Conservation (phyloP, 2,888 invertebrate species). For the Drosophila fungiperda region DNA sequence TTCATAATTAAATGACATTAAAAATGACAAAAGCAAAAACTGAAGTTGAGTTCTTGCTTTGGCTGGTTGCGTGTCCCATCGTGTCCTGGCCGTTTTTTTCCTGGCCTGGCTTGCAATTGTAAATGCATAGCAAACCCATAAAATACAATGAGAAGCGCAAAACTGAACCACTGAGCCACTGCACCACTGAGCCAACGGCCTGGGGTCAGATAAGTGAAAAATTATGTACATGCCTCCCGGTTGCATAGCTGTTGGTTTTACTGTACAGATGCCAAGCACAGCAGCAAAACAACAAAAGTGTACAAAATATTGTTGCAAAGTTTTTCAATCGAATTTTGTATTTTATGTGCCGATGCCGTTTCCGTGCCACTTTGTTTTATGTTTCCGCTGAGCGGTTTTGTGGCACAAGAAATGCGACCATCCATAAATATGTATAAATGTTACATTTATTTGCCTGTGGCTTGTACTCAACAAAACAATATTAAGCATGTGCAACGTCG, state of each 20-base stretch:
- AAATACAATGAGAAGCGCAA: slow-evolving; percentile 52
- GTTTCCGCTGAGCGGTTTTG: slow-evolving; percentile 27
- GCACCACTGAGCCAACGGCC: slow-evolving; percentile 28
- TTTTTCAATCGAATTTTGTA: slow-evolving; percentile 70
- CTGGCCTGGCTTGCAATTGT: slow-evolving; percentile 55
- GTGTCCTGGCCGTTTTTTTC: slow-evolving; percentile 16
- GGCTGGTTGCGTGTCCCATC: slow-evolving; percentile 6
- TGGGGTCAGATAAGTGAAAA: slow-evolving; percentile 75
- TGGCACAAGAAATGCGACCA: slow-evolving; percentile 24
- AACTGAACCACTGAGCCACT: slow-evolving; percentile 29
- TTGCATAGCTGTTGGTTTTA: slow-evolving; percentile 31
- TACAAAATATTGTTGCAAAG: slow-evolving; percentile 38
- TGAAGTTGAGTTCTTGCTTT: slow-evolving; percentile 11
- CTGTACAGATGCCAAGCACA: slow-evolving; percentile 14
- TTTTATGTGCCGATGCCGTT: slow-evolving; percentile 55
- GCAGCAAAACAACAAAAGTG: slow-evolving; percentile 6
- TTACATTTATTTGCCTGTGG: slow-evolving; percentile 46
- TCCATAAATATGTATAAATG: slow-evolving; percentile 48
- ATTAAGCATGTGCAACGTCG: slow-evolving; percentile 48
- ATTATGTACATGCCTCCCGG: slow-evolving; percentile 57
- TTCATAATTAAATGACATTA: slow-evolving; percentile 74
- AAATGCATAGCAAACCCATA: slow-evolving; percentile 67
- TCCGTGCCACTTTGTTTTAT: slow-evolving; percentile 54
- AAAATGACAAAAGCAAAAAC: slow-evolving; percentile 31
- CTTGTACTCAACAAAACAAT: slow-evolving; percentile 15